Conservation (phyloP, 1,140 invertebrate species). For the Drosophila rufa region DNA sequence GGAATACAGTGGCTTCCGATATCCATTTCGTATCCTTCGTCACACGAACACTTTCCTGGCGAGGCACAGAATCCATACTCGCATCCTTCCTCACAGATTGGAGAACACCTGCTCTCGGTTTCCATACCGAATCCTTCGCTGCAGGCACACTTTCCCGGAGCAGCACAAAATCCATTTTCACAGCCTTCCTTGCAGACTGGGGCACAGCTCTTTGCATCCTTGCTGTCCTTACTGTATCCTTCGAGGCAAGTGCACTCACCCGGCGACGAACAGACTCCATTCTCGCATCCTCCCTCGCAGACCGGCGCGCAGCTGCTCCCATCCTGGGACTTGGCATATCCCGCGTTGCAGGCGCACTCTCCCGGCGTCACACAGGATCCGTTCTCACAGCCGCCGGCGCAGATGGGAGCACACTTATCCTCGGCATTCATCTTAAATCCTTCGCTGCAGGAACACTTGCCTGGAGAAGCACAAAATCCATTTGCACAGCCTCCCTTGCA, state of each 20-base stretch:
- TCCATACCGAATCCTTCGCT: background rate
- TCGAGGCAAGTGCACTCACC: constrained; percentile 9
- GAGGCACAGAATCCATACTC: constrained; percentile 20
- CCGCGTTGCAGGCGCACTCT: constrained; percentile 15
- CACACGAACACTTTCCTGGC: constrained; percentile 20
- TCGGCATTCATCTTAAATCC: constrained; percentile 5
- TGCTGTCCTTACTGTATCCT: constrained; percentile 8
- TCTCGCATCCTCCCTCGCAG: constrained; percentile 12
- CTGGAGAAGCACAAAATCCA: constrained; percentile 13
- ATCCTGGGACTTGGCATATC: background rate
- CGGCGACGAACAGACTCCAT: constrained; percentile 15
- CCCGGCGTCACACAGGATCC: constrained; percentile 15
- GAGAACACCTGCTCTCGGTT: constrained; percentile 5
- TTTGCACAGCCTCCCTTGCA: constrained; percentile 25
- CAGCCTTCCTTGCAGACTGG: constrained; percentile 20
- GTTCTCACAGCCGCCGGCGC: constrained; percentile 23
- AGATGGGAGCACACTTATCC: constrained; percentile 9
- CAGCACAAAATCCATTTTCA: constrained; percentile 16
- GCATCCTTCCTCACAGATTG: constrained; percentile 10
- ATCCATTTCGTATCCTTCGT: constrained; percentile 8
- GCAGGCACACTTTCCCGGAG: constrained; percentile 15
- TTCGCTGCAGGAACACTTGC: constrained; percentile 20
- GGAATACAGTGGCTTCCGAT: constrained; percentile 14
- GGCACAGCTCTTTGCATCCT: constrained; percentile 2
- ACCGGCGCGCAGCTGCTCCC: constrained; percentile 8